A percentile compares a stretch with the other conserved stretches of the same genome.
Evolutionary conservation across 2,113 vertebrate genomes (phyloP).

Genomic region (Numida meleagris): DNA sequence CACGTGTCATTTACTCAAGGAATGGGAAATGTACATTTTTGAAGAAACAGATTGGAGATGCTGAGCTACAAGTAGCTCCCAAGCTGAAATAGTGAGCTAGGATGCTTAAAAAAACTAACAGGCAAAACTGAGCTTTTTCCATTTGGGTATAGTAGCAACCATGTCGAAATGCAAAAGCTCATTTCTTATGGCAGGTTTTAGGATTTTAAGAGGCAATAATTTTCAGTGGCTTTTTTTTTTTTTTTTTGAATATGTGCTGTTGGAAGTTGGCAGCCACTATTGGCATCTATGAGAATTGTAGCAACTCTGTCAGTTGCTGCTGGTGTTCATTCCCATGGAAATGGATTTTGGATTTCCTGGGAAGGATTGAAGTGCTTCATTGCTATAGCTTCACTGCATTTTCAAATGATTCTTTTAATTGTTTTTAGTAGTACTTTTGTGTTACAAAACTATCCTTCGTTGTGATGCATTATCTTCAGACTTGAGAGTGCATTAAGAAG

Average conservation of each 20-base stretch:
- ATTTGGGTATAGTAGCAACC: background rate
- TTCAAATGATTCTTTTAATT: background rate
- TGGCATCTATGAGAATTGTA: background rate
- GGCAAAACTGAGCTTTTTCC: background rate
- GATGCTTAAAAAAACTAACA: background rate
- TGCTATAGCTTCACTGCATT: background rate
- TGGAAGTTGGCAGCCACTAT: background rate
- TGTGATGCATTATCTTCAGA: background rate
- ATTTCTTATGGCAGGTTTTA: background rate
- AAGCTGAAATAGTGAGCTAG: background rate
- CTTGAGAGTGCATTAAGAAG: background rate
- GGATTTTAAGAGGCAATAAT: background rate
- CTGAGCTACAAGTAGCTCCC: background rate
- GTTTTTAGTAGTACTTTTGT: background rate
- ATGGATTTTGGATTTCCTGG: background rate
- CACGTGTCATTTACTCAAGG: background rate
- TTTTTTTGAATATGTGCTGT: background rate
- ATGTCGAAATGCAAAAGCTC: background rate
- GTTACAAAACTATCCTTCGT: background rate
- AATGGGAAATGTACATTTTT: background rate
- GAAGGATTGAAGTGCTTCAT: background rate
- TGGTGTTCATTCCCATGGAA: background rate
- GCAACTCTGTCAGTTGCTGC: background rate
- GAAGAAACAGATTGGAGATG: background rate
- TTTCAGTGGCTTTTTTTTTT: background rate